These are phyloP conservation scores for Scophthalmus maximus DNA, from an alignment of 2,113 vertebrate genomes.

Conservation along the genomic window DNA sequence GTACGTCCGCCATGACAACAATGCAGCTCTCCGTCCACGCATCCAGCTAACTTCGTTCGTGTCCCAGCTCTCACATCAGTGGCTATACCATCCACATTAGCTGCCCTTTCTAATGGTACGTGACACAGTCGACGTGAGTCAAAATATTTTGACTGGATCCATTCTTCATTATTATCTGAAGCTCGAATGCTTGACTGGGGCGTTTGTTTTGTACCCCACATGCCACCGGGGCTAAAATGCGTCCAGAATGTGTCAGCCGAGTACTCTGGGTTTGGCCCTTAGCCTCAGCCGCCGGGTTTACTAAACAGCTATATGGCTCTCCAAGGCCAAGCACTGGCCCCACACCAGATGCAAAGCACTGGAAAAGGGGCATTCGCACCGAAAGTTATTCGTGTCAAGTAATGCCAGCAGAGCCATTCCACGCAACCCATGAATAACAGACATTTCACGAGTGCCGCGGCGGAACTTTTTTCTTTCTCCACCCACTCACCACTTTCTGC, in stretches of 20 bases:
- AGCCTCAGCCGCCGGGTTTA: constrained; percentile 39
- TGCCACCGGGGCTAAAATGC: constrained; percentile 47
- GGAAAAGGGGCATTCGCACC: constrained; percentile 53
- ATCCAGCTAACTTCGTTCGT: constrained; percentile 17
- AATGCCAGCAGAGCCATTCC: constrained; percentile 59
- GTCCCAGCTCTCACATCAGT: constrained; percentile 17
- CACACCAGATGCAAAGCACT: constrained; percentile 37
- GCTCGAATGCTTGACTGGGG: constrained; percentile 24
- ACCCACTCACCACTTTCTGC: constrained; percentile 52
- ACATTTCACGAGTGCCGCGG: constrained; percentile 56
- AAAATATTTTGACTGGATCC: constrained; percentile 51
- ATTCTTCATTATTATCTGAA: constrained; percentile 46
- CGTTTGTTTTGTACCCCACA: constrained; percentile 48
- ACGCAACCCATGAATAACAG: constrained; percentile 49
- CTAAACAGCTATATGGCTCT: constrained; percentile 70
- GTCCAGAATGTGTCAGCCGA: constrained; percentile 52
- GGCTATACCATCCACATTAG: constrained; percentile 11
- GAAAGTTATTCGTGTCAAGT: constrained; percentile 72
- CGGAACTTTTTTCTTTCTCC: constrained; percentile 37
- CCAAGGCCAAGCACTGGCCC: constrained; percentile 66
- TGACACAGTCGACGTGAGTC: constrained; percentile 26
- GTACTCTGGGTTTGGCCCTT: constrained; percentile 50
- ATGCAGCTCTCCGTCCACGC: constrained; percentile 4
- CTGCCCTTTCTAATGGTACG: constrained; percentile 16
- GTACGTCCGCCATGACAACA: not conserved